phyloP scores from a whole-genome alignment of 2,113 vertebrate genomes.

The Stomatorhinus ivindoensis region DNA sequence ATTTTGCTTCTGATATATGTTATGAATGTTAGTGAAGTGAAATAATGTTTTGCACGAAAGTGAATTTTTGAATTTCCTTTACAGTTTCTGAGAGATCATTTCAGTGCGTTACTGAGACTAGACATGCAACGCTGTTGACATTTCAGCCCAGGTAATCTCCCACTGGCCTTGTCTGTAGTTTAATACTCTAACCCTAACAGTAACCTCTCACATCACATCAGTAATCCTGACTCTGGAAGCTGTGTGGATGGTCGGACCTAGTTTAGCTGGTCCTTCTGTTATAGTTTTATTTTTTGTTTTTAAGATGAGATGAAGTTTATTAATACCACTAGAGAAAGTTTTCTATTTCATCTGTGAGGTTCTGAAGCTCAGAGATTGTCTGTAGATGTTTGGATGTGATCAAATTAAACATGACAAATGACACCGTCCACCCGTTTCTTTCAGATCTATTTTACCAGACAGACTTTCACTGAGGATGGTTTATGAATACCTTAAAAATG shows the following conservation, averaged over 20 bases:
- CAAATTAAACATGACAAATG: background rate
- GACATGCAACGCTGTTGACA: background rate
- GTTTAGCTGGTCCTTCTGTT: background rate
- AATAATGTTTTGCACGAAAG: background rate
- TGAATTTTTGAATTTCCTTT: background rate
- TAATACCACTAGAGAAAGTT: background rate
- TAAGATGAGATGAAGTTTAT: background rate
- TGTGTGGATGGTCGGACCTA: background rate
- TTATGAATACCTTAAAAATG: background rate
- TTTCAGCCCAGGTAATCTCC: background rate
- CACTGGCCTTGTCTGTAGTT: background rate
- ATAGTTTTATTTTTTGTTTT: background rate
- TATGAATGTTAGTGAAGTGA: background rate
- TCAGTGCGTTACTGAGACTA: background rate
- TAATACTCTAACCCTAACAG: background rate
- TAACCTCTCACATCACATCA: background rate
- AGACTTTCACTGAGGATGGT: background rate
- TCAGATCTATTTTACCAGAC: background rate
- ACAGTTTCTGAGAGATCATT: background rate
- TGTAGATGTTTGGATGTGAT: background rate
- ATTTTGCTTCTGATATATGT: background rate
- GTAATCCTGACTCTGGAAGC: background rate
- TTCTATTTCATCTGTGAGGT: background rate
- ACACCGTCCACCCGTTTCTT: background rate
- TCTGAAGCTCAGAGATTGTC: background rate